phyloP scores from a whole-genome alignment of 35 echinoderm and acorn worm genomes.

The Hemicentrotus pulcherrimus region DNA sequence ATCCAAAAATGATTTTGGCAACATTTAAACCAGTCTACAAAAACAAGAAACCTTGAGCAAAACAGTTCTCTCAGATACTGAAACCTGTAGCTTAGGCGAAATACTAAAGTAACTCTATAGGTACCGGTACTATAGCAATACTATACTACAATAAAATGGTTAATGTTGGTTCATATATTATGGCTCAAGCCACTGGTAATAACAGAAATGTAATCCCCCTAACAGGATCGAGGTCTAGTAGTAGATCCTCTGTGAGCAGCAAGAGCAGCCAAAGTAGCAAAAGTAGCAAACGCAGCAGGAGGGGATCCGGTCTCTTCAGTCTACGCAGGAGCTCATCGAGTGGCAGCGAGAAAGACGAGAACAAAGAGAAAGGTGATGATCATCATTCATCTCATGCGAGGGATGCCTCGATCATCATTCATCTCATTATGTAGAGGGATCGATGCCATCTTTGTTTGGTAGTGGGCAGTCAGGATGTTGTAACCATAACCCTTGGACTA shows the following conservation, averaged over 20 bases:
- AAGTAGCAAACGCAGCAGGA: conserved; percentile 17
- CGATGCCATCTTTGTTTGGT: neutral
- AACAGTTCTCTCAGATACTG: no score
- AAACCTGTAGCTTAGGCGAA: no score
- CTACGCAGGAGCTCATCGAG: neutral
- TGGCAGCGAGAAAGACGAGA: neutral
- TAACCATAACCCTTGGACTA: no score
- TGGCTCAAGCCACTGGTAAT: neutral
- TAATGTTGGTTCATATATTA: no score
- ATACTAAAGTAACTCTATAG: no score
- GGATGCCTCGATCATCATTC: neutral
- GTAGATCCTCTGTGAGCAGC: neutral
- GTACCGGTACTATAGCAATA: no score
- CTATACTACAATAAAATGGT: no score
- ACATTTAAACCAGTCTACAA: no score
- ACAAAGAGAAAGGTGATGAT: neutral
- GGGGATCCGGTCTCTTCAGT: neutral
- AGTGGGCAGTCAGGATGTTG: neutral
- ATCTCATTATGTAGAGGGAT: neutral
- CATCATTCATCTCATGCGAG: neutral
- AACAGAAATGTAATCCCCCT: neutral
- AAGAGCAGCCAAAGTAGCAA: neutral
- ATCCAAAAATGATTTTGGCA: no score
- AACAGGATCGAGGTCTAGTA: neutral
- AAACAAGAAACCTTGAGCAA: no score